Evolutionary conservation across 2,797 vertebrate genomes (phyloP).

Genomic region (Mareca strepera): DNA sequence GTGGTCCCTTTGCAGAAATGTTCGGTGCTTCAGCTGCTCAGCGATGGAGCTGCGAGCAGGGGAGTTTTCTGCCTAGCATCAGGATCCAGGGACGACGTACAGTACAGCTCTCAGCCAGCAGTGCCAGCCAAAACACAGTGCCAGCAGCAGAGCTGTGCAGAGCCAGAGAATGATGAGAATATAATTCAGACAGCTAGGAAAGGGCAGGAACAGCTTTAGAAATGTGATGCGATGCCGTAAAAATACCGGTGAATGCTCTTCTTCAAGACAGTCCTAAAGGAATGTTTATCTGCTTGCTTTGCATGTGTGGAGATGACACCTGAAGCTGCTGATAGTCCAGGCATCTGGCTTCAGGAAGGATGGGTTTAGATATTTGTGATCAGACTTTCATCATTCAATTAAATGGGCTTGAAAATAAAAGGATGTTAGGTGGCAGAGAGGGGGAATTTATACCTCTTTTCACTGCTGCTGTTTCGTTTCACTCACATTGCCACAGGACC

Average conservation of each 20-base stretch:
- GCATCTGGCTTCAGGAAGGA: not conserved
- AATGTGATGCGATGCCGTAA: not conserved
- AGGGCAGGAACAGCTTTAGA: not conserved
- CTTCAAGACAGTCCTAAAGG: not conserved
- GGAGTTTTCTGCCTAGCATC: not conserved
- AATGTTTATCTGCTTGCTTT: not conserved
- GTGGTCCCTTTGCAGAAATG: not conserved
- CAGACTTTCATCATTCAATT: not conserved
- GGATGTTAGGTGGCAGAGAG: not conserved
- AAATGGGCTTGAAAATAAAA: not conserved
- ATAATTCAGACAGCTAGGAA: not conserved
- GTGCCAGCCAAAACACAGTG: not conserved
- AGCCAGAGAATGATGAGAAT: not conserved
- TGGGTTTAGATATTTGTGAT: not conserved
- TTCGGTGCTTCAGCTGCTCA: not conserved
- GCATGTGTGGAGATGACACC: not conserved
- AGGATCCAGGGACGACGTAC: not conserved
- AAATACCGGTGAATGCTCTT: not conserved
- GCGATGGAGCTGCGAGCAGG: not conserved
- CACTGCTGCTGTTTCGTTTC: not conserved
- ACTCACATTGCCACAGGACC: accelerated
- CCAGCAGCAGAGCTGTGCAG: not conserved
- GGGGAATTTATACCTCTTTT: not conserved
- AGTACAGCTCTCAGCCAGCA: not conserved
- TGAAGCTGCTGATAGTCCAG: not conserved